These are phyloP conservation scores for Haemorhous mexicanus DNA, from an alignment of 2,113 vertebrate species.

Conservation along the genomic window DNA sequence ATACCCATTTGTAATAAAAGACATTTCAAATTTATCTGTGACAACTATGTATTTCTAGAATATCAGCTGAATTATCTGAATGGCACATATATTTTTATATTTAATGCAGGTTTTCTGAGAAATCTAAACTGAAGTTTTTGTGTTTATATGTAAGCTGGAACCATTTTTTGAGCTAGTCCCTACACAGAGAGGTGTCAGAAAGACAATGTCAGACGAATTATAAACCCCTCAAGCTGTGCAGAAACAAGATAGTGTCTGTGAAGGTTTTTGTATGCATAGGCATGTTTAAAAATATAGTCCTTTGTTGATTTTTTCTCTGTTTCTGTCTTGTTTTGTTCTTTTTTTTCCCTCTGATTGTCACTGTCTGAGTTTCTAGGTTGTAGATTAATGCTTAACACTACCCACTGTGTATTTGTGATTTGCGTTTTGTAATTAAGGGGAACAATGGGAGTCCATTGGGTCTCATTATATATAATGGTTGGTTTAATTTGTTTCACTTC, in stretches of 20 bases:
- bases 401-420: constrained; percentile 78
- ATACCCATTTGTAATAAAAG: neutral
- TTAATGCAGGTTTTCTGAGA: constrained; percentile 12
- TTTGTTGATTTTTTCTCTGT: constrained; percentile 23
- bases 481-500: constrained; percentile 87
- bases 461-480: constrained; percentile 84
- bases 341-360: constrained; percentile 47
- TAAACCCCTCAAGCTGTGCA: constrained; percentile 28
- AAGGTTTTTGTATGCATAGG: neutral
- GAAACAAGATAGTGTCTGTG: neutral
- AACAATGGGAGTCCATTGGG: constrained; percentile 81
- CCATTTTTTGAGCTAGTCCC: constrained; percentile 1
- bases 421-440: constrained; percentile 82
- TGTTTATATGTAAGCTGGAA: constrained; percentile 10
- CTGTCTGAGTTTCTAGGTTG: constrained; percentile 66
- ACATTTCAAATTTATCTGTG: neutral
- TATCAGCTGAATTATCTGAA: neutral
- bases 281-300: constrained; percentile 15
- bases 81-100: neutral
- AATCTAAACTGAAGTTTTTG: neutral
- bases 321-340: constrained; percentile 16
- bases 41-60: neutral
- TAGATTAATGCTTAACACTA: constrained; percentile 73
- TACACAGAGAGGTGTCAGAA: constrained; percentile 8
- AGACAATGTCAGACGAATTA: constrained; percentile 29